Percentiles rank a stretch among this genome's conserved stretches.
Evolutionary conservation across 2,888 invertebrate genomes (phyloP).

Genomic region (Cepaea hortensis): DNA sequence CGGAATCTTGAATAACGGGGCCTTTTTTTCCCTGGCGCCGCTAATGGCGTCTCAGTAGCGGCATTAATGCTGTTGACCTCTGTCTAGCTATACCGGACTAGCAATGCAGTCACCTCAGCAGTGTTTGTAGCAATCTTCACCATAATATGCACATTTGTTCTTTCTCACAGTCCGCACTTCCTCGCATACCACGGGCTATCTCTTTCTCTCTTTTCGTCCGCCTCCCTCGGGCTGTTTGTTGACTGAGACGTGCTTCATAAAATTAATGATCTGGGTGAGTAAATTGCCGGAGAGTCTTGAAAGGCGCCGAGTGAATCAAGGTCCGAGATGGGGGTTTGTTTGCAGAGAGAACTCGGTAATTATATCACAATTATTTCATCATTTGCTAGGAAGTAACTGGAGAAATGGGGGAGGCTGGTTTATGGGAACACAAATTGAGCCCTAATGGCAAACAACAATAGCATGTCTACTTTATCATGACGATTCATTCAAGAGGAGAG

Average conservation of each 20-base stretch:
- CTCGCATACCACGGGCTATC: background rate
- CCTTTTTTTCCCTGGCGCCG: conserved; percentile 29
- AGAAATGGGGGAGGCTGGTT: conserved; percentile 5
- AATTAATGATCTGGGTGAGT: conserved; percentile 47
- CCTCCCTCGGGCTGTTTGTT: conserved; percentile 41
- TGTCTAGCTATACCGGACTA: background rate
- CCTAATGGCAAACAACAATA: conserved; percentile 3
- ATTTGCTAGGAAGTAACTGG: conserved; percentile 34
- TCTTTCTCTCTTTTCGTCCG: background rate
- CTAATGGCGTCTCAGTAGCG: conserved; percentile 35
- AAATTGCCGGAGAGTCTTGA: conserved; percentile 39
- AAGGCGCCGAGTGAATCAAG: conserved; percentile 34
- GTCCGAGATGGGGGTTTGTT: background rate
- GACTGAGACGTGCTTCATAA: conserved; percentile 42
- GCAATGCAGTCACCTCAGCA: background rate
- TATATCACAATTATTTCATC: conserved; percentile 43
- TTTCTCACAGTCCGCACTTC: background rate
- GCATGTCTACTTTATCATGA: background rate
- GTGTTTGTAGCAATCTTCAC: conserved; percentile 1
- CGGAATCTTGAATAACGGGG: conserved; percentile 29
- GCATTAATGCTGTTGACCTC: conserved; percentile 44
- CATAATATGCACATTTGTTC: background rate
- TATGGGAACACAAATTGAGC: conserved; percentile 3
- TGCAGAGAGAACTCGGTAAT: conserved; percentile 13
- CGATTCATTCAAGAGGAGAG: background rate